Evolutionary conservation across 1,140 invertebrate genomes (phyloP).

Genomic region (Argopecten irradians): DNA sequence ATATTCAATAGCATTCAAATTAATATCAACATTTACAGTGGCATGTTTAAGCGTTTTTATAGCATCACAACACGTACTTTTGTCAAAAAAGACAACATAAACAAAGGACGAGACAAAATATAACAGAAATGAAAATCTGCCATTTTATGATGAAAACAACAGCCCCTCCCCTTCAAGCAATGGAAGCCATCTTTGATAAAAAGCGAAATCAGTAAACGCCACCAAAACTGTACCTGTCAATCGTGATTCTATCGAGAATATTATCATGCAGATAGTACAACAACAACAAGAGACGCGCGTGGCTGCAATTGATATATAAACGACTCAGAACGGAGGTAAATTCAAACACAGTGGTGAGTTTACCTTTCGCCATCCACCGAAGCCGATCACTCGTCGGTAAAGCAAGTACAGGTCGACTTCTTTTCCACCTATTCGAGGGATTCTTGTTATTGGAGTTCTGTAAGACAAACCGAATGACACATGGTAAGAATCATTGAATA

Average conservation of each 20-base stretch:
- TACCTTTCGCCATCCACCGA: constrained; percentile 95
- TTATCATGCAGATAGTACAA: constrained; percentile 38
- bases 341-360: constrained; percentile 67
- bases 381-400: constrained; percentile 91
- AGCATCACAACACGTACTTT: neutral
- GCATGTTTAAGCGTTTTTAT: neutral
- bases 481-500: constrained; percentile 22
- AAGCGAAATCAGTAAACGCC: neutral
- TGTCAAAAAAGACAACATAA: neutral
- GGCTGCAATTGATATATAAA: constrained; percentile 57
- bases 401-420: constrained; percentile 94
- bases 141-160: constrained; percentile 33
- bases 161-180: constrained; percentile 53
- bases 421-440: constrained; percentile 90
- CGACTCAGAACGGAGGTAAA: constrained; percentile 64
- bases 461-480: constrained; percentile 58
- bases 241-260: neutral
- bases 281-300: constrained; percentile 49
- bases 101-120: neutral
- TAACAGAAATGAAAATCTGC: constrained; percentile 22
- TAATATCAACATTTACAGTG: neutral
- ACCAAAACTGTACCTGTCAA: neutral
- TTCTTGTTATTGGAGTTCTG: constrained; percentile 86
- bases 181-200: constrained; percentile 53
- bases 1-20: neutral